Percentiles rank a stretch among this genome's conserved stretches.
Conservation (phyloP, 2,113 vertebrate genomes). For the Ptyas mucosa region DNA sequence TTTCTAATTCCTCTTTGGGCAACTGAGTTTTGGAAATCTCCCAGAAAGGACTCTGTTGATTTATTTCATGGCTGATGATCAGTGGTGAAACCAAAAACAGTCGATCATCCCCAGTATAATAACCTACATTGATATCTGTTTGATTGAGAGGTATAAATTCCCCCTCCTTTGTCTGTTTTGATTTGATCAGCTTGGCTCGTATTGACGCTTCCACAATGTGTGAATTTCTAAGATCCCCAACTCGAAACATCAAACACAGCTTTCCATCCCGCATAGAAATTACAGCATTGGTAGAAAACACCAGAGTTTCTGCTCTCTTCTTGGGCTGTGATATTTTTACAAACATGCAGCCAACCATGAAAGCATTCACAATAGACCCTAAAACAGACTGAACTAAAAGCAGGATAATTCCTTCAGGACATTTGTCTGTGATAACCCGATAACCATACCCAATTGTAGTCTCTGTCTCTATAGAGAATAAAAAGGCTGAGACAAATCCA, state of each 20-base stretch:
- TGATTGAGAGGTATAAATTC: slow-evolving; percentile 99
- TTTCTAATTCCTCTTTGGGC: slow-evolving; percentile 92
- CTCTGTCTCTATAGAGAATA: slow-evolving; percentile 99
- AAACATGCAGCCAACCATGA: slow-evolving; percentile 99
- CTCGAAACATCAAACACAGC: slow-evolving; percentile 97
- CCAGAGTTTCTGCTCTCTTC: slow-evolving; percentile 96
- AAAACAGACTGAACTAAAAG: slow-evolving; percentile 95
- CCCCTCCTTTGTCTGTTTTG: slow-evolving; percentile 98
- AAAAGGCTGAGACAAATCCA: slow-evolving; percentile 93
- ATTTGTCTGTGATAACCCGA: slow-evolving; percentile 97
- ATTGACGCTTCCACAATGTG: slow-evolving; percentile 99
- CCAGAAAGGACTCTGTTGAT: slow-evolving; percentile 98
- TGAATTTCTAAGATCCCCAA: slow-evolving; percentile 97
- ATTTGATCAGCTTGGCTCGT: slow-evolving; percentile 97
- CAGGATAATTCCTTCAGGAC: slow-evolving; percentile 93
- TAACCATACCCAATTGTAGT: slow-evolving; percentile 99
- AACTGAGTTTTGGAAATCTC: slow-evolving; percentile 91
- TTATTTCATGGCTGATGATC: slow-evolving; percentile 98
- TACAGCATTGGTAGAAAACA: slow-evolving; percentile 95
- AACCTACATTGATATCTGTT: slow-evolving; percentile 97
- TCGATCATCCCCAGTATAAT: slow-evolving; percentile 95
- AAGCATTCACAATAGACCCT: slow-evolving; percentile 97
- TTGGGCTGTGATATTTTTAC: slow-evolving; percentile 99
- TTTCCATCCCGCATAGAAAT: slow-evolving; percentile 96
- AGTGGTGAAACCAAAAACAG: slow-evolving; percentile 97